These are phyloP conservation scores for Amblyjoppa fuscipennis DNA, from an alignment of 2,888 invertebrate genomes.

Conservation along the genomic window DNA sequence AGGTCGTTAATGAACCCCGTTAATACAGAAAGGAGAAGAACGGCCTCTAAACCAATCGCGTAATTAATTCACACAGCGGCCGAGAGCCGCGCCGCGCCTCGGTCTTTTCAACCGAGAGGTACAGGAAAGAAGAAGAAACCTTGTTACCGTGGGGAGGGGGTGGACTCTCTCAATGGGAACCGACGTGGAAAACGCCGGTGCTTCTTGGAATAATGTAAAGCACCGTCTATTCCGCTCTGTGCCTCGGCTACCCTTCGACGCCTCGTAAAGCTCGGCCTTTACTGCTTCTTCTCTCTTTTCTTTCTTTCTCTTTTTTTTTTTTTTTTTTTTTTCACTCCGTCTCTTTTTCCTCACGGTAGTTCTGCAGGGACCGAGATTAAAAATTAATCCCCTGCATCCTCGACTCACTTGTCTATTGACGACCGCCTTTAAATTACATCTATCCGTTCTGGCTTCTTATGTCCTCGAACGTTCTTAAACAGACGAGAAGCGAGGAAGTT, in stretches of 20 bases:
- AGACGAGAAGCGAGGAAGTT: neutral
- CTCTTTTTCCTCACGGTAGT: neutral
- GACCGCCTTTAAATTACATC: neutral
- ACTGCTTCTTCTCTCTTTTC: conserved; percentile 24
- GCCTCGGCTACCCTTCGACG: conserved; percentile 42
- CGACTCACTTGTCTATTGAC: conserved; percentile 25
- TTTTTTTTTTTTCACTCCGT: neutral
- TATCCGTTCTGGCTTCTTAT: neutral
- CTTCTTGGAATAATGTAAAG: conserved; percentile 77
- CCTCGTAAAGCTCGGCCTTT: conserved; percentile 40
- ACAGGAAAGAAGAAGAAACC: conserved; percentile 33
- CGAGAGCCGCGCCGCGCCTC: conserved; percentile 36
- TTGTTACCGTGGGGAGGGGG: conserved; percentile 23
- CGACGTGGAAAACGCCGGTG: conserved; percentile 46
- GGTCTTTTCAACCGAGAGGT: conserved; percentile 26
- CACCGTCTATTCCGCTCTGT: conserved; percentile 66
- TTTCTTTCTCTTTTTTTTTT: conserved; percentile 26
- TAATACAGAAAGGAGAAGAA: conserved; percentile 54
- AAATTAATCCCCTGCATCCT: conserved; percentile 27
- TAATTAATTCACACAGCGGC: conserved; percentile 72
- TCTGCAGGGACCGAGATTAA: conserved; percentile 24
- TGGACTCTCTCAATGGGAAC: conserved; percentile 24
- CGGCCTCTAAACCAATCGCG: conserved; percentile 71
- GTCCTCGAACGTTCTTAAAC: neutral
- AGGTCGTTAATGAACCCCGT: conserved; percentile 34